Evolutionary conservation across 2,888 invertebrate genomes (phyloP).

Genomic region (Amiota communis): DNA sequence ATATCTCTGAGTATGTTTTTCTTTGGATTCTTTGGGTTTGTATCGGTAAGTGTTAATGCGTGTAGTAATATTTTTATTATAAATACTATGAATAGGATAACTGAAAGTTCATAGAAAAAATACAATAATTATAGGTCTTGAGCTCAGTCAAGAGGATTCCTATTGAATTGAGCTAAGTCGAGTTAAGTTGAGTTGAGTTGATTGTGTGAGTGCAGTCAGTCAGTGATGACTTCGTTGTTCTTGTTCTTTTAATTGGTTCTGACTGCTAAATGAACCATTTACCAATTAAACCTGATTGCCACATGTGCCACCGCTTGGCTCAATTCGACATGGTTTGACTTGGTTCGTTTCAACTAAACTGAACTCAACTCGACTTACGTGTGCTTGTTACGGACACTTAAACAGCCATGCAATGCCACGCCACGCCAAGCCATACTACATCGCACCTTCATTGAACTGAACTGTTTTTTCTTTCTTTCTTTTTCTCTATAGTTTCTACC

Average conservation of each 20-base stretch:
- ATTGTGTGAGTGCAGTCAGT: conserved; percentile 29
- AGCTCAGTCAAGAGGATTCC: too few species aligned
- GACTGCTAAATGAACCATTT: conserved; percentile 69
- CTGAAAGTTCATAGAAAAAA: too few species aligned
- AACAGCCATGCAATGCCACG: background rate
- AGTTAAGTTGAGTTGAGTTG: conserved; percentile 10
- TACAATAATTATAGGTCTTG: too few species aligned
- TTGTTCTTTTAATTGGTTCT: conserved; percentile 57
- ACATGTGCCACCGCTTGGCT: conserved; percentile 30
- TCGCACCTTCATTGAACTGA: background rate
- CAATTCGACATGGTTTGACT: conserved; percentile 12
- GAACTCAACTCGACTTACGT: background rate
- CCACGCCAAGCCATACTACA: background rate
- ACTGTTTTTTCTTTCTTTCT: background rate
- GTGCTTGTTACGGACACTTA: background rate
- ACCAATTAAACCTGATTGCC: conserved; percentile 68
- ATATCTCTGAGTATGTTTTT: too few species aligned
- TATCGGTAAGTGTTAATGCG: too few species aligned
- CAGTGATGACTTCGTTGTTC: background rate
- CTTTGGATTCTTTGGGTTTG: too few species aligned
- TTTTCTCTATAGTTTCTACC: background rate
- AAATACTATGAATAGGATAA: too few species aligned
- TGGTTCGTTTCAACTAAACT: background rate
- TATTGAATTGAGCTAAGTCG: background rate
- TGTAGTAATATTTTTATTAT: too few species aligned